Conservation (phyloP, 2,888 invertebrate genomes). For the Cryptus viduatorius region DNA sequence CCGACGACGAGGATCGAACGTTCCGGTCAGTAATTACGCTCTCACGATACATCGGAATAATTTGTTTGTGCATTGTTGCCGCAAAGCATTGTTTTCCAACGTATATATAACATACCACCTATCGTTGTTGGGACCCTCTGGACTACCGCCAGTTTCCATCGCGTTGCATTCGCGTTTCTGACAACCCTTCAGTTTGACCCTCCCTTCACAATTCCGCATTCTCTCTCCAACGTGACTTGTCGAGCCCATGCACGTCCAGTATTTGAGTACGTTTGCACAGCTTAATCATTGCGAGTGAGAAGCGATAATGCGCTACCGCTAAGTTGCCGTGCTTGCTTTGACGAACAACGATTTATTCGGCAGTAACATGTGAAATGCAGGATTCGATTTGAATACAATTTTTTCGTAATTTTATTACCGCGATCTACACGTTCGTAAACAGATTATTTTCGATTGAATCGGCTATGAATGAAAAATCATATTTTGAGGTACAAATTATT, state of each 20-base stretch:
- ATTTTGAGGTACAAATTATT: not conserved
- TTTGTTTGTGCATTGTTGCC: conserved; percentile 82
- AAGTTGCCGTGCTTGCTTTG: not conserved
- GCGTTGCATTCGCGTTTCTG: conserved; percentile 56
- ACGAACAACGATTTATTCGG: conserved; percentile 30
- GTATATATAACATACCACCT: conserved; percentile 70
- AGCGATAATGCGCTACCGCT: conserved; percentile 39
- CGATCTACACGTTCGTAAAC: conserved; percentile 6
- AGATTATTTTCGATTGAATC: conserved; percentile 13
- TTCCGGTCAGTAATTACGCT: conserved; percentile 79
- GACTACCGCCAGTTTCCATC: conserved; percentile 61
- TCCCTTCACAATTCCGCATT: not conserved
- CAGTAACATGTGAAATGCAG: not conserved
- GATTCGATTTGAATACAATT: not conserved
- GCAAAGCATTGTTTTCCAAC: conserved; percentile 79
- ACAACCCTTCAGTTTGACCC: conserved; percentile 51
- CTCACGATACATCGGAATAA: conserved; percentile 78
- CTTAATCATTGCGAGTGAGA: conserved; percentile 45
- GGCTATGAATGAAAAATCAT: not conserved
- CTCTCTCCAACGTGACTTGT: conserved; percentile 39
- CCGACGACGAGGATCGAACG: conserved; percentile 57
- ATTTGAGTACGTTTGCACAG: conserved; percentile 26
- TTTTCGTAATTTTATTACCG: conserved; percentile 14
- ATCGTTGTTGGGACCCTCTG: conserved; percentile 68
- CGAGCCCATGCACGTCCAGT: conserved; percentile 14